Conservation (phyloP, 2,113 vertebrate genomes). For the Bungarus multicinctus region DNA sequence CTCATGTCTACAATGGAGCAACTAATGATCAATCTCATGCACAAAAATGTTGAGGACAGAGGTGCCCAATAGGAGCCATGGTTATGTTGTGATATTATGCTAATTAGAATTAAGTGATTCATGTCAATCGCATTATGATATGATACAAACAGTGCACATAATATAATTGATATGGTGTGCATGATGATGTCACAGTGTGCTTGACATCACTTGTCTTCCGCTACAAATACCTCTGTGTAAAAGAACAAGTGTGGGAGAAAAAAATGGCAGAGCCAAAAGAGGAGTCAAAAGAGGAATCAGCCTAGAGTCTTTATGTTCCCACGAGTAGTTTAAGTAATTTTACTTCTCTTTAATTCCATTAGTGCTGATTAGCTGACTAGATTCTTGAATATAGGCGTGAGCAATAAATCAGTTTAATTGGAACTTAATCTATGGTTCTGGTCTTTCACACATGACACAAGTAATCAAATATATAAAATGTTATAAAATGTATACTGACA, state of each 20-base stretch:
- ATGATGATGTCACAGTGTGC: background rate
- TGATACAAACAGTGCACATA: background rate
- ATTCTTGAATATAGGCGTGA: background rate
- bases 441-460: background rate
- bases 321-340: background rate
- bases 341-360: background rate
- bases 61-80: background rate
- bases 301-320: background rate
- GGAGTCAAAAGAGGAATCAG: background rate
- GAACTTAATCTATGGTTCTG: background rate
- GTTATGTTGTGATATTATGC: background rate
- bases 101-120: background rate
- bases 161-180: background rate
- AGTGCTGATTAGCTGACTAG: background rate
- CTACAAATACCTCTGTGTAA: background rate
- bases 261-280: background rate
- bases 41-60: background rate
- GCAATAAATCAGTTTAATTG: background rate
- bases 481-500: background rate
- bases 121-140: background rate
- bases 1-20: background rate
- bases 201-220: background rate
- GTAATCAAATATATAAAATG: background rate
- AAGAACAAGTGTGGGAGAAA: background rate
- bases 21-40: background rate